These are phyloP conservation scores for Sipha flava DNA, from an alignment of 1,140 invertebrate species.

Conservation along the genomic window DNA sequence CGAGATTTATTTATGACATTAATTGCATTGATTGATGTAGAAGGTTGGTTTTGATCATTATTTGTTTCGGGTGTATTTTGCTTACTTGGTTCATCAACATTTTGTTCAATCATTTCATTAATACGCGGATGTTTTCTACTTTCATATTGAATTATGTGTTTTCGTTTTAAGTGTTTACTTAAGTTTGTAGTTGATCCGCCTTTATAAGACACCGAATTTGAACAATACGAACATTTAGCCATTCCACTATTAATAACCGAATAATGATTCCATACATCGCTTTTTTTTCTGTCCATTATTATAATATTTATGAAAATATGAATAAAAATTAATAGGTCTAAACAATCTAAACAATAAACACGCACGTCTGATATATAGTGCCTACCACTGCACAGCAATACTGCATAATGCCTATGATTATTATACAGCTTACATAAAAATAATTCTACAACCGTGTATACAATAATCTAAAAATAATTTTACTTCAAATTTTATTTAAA, in stretches of 20 bases:
- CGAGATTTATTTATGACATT: neutral
- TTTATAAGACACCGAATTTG: neutral
- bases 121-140: neutral
- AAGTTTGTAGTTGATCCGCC: neutral
- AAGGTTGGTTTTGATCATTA: neutral
- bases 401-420: neutral
- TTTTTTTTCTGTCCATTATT: constrained; percentile 6
- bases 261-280: constrained; percentile 4
- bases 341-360: too few species aligned
- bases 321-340: neutral
- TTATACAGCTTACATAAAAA: neutral
- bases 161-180: neutral
- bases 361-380: neutral
- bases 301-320: neutral
- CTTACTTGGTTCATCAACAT: neutral
- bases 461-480: neutral
- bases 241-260: neutral
- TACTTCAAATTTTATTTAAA: neutral
- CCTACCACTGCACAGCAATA: neutral
- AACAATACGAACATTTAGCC: neutral
- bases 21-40: neutral
- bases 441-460: neutral
- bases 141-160: neutral
- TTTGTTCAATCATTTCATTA: neutral
- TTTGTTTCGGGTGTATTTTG: neutral